phyloP scores from a whole-genome alignment of 1,140 invertebrate species.

The Chlorops oryzae region DNA sequence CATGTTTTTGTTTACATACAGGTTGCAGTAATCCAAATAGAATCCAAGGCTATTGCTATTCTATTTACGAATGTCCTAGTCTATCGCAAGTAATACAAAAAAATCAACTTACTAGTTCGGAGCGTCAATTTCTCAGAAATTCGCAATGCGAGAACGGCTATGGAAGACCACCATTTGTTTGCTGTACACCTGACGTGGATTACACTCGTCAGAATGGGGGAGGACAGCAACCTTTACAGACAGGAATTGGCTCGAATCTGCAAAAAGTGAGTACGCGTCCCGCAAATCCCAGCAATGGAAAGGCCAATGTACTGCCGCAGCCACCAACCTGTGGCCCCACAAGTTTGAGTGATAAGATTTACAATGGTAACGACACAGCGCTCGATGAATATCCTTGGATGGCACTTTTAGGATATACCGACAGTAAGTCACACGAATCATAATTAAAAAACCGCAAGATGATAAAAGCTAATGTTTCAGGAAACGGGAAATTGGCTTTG shows the following conservation, averaged over 20 bases:
- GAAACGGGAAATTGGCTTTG: slow-evolving; percentile 35
- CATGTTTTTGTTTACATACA: no score
- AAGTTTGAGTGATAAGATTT: slow-evolving; percentile 29
- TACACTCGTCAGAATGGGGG: slow-evolving; percentile 6
- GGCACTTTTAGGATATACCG: slow-evolving; percentile 54
- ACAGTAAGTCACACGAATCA: slow-evolving; percentile 23
- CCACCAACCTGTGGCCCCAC: slow-evolving; percentile 30
- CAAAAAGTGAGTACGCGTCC: background rate
- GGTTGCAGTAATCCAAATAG: slow-evolving; percentile 33
- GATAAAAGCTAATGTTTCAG: slow-evolving; percentile 16
- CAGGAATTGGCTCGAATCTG: background rate
- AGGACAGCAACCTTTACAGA: slow-evolving; percentile 7
- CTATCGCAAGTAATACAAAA: slow-evolving; percentile 22
- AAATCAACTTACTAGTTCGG: background rate
- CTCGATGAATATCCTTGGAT: slow-evolving; percentile 58
- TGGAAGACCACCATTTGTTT: slow-evolving; percentile 29
- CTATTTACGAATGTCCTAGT: slow-evolving; percentile 35
- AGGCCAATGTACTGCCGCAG: slow-evolving; percentile 22
- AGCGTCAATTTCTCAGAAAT: slow-evolving; percentile 24
- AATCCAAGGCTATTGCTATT: slow-evolving; percentile 28
- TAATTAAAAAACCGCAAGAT: background rate
- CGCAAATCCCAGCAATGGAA: slow-evolving; percentile 10
- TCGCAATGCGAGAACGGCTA: slow-evolving; percentile 32
- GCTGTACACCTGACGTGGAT: slow-evolving; percentile 28
- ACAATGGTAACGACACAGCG: slow-evolving; percentile 44